Conservation (phyloP, 35 echinoderm and acorn worm genomes). For the Anneissia japonica region DNA sequence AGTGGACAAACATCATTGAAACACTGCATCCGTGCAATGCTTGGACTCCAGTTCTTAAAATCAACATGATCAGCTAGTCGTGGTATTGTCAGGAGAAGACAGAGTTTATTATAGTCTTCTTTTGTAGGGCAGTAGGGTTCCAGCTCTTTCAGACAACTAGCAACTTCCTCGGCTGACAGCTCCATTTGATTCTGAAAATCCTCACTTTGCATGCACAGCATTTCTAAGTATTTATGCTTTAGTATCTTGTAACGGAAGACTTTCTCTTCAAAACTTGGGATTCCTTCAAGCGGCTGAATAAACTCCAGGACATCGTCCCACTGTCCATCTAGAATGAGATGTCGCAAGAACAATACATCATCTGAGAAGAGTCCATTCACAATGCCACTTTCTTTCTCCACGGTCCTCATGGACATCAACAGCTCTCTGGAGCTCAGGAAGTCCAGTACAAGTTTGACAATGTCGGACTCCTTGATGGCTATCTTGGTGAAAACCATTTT, state of each 20-base stretch:
- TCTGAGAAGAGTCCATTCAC: conserved; percentile 92
- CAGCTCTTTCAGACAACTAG: conserved; percentile 72
- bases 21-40: conserved; percentile 86
- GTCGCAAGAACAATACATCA: conserved; percentile 80
- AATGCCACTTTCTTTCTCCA: conserved; percentile 84
- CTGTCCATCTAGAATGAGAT: conserved; percentile 86
- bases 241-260: conserved; percentile 72
- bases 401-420: conserved; percentile 80
- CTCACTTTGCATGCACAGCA: conserved; percentile 93
- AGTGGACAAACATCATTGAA: conserved; percentile 77
- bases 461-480: conserved; percentile 68
- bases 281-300: conserved; percentile 82
- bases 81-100: conserved; percentile 79
- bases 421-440: conserved; percentile 73
- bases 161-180: conserved; percentile 89
- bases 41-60: conserved; percentile 97
- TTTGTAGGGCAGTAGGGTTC: conserved; percentile 86
- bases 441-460: conserved; percentile 82
- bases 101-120: conserved; percentile 89
- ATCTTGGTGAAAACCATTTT: conserved; percentile 25
- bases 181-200: conserved; percentile 90
- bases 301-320: conserved; percentile 98
- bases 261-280: conserved; percentile 79
- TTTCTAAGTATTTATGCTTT: conserved; percentile 94
- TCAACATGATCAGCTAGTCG: conserved; percentile 75